A percentile compares a stretch with the other conserved stretches of the same genome.
Conservation (phyloP, 2,888 invertebrate species). For the Diarsia brunnea region DNA sequence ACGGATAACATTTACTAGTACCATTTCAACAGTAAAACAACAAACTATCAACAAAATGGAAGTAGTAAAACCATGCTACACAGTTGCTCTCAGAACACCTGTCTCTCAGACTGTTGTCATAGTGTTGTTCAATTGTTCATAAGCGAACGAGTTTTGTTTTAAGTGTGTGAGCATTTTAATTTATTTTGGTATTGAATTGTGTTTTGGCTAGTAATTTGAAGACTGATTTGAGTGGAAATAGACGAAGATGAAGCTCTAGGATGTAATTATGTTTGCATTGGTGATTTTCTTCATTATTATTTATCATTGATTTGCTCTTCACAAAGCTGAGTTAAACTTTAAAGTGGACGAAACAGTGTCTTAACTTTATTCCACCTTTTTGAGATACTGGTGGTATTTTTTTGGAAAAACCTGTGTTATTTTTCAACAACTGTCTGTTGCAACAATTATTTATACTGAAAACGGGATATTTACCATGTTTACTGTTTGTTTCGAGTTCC, state of each 20-base stretch:
- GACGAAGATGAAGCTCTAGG: not conserved
- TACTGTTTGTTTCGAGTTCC: no score
- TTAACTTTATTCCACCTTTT: no score
- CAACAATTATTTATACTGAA: no score
- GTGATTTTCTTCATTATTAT: not conserved
- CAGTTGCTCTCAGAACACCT: conserved; percentile 22
- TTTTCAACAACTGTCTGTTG: no score
- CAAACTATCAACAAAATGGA: conserved; percentile 14
- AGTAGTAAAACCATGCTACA: conserved; percentile 14
- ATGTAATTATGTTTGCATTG: not conserved
- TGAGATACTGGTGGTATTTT: no score
- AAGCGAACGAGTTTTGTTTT: not conserved
- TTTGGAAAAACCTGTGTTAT: no score
- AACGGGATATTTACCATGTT: no score
- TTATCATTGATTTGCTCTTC: no score
- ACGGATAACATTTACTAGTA: not conserved
- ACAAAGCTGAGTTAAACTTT: no score
- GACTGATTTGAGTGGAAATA: not conserved
- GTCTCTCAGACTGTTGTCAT: not conserved
- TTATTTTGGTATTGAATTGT: not conserved
- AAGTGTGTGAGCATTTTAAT: not conserved
- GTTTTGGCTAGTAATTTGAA: not conserved
- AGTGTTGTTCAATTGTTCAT: conserved; percentile 2
- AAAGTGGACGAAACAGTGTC: no score
- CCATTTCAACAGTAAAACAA: conserved; percentile 20